Evolutionary conservation across 2,888 invertebrate species (phyloP), one percentile per base, ranked within the genome.

Genomic region (Poecilobothrus nobilitatus): DNA sequence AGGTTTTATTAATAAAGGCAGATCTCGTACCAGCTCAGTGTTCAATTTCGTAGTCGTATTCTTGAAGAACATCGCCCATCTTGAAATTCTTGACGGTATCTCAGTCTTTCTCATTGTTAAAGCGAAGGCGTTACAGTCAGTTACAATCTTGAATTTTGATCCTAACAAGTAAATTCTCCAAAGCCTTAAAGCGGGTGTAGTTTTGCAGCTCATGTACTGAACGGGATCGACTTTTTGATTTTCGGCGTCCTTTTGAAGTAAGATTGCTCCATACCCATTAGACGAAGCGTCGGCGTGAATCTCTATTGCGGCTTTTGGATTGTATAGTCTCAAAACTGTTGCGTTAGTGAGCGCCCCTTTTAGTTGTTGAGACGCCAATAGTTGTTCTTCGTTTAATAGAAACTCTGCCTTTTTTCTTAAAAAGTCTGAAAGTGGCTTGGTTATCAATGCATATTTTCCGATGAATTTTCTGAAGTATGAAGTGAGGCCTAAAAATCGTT

Each of bases 111-210:
- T 68, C 20, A 70, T 63, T 5, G 73, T 72, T 63, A 70, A 66
- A 5, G 70, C 33, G 15, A 74, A 74, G 1, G 73, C 74, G 20
- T 72, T 71, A 62, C 73, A 74, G 66, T 74, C 68, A n/a, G 66
- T 67, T 4, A 69, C 22, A 22, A 69, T 21, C 44, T 69, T 69
- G 64, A 67, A 67, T 20, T 67, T n/a, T 1, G 70, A 68, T 34
- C 71, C 74, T 8, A 76, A 53, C 5, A 74, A 71, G 73, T 75
- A 76, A 62, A 74, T 70, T 0, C 75, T 69, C 66, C 75, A 76
- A 74, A n/a, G 2, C 75, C 74, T 61, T 70, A 70, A 2, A 76
- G 63, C 64, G 1, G 66, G 62, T 4, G 65, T 70, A 8, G 73
- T 73, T 64, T 73, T 72, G 10, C 69, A 41, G 20, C 71, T 73